Base-by-base conservation (phyloP, 1,140 invertebrate species). In the Achroia grisella region DNA sequence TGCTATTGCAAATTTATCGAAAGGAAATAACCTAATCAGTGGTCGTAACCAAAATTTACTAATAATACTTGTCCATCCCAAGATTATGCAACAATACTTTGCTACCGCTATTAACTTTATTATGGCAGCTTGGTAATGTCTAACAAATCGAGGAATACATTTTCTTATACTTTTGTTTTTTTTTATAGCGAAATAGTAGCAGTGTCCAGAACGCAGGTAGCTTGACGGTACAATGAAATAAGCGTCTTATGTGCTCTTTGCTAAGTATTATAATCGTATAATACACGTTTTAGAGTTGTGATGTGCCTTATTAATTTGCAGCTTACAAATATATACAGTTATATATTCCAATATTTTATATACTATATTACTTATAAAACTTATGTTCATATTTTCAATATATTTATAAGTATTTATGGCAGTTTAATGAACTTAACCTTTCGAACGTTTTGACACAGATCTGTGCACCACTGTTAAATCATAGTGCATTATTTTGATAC, bases 121-220 rank as follows among this genome's bases (percentile, higher is more conserved):
- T 23, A 6, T 23, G 6, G 17, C 6, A 3, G 17, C 17, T 23
- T 23, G 2, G 17, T 23, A 23, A 23, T 23, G 17, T 23, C 6
- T 23, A 23, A 23, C 6, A 6, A 23, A 23, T 23, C 17, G 17
- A 23, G 2, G 2, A 2, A 23, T 23, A 23, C 2, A 23, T 6
- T 3, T 23, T 23, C 6, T 23, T 51, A 48, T 54, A 51, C 6
- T 46, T 36, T 49, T 42, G 40, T 52, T 54, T 56, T 54, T 44
- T 63, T 60, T 62, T 61, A 35, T 67, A 67, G 63, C 56, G 39
- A 53, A 23, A 43, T 62, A 35, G 44, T 58, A 30, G 56, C 50
- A 39, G 48, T 51, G 50, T 44, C 48, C 13, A 45, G 56, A 8
- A 53, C 55, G 10, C 47, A 53, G 33, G 55, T 62, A 44, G 55